Evolutionary conservation across 2,797 vertebrate species (phyloP).

Genomic region (Falco columbarius): DNA sequence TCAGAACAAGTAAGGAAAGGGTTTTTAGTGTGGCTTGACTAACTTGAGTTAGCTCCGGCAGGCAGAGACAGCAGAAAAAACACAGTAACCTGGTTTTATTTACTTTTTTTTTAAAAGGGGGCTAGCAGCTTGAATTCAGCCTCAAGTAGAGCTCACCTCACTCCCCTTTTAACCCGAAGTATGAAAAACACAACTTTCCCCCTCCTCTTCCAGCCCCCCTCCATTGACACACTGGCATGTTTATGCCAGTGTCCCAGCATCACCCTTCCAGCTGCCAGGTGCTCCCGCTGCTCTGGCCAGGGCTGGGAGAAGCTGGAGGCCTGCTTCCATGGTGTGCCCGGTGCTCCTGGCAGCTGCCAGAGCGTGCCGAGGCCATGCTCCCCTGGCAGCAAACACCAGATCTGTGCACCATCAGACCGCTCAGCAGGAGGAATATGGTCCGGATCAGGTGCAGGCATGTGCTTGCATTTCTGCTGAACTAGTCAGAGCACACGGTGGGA

Average conservation of each 20-base stretch:
- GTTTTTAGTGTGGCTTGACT: neutral
- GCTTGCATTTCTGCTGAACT: neutral
- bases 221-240: rapidly evolving
- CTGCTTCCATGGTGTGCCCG: rapidly evolving
- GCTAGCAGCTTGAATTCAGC: neutral
- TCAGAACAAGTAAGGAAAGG: neutral
- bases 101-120: neutral
- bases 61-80: neutral
- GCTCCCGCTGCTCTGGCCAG: neutral
- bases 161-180: neutral
- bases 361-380: rapidly evolving
- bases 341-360: neutral
- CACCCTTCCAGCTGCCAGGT: neutral
- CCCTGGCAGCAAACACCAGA: neutral
- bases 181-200: neutral
- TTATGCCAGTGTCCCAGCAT: neutral
- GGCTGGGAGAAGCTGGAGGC: neutral
- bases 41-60: neutral
- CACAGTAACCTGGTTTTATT: neutral
- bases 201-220: neutral
- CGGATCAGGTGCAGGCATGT: neutral
- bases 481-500: neutral
- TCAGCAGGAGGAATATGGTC: neutral
- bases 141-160: neutral
- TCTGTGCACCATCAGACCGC: rapidly evolving